Conservation (phyloP, 2,113 vertebrate species). For the zebrafish (Danio rerio) region DNA sequence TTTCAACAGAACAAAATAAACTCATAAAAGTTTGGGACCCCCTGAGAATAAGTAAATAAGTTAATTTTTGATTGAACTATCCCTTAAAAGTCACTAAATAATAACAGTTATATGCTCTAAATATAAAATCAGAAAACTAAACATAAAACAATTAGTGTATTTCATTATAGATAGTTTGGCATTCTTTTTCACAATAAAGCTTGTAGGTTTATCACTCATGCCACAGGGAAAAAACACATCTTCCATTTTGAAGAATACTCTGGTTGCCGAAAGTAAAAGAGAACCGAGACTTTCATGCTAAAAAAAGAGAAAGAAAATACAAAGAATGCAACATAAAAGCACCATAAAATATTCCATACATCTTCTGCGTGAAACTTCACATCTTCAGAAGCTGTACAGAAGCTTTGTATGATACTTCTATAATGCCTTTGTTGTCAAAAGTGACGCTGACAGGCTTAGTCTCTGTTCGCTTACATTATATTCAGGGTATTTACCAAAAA, state of each 20-base stretch:
- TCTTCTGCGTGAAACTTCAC: background rate
- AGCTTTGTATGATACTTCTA: slow-evolving; percentile 12
- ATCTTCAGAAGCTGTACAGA: background rate
- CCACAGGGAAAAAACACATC: background rate
- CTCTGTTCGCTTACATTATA: background rate
- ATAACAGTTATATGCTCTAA: background rate
- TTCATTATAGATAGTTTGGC: background rate
- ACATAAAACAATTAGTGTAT: background rate
- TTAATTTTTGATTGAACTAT: background rate
- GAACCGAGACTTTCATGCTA: background rate
- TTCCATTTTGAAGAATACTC: background rate
- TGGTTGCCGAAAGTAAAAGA: background rate
- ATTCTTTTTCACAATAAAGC: background rate
- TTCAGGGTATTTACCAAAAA: no score
- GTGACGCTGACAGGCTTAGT: background rate
- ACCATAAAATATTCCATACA: background rate
- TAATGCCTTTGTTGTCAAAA: background rate
- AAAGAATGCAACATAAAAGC: background rate
- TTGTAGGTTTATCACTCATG: background rate
- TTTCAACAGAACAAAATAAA: no score
- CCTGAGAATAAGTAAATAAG: no score
- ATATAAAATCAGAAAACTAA: background rate
- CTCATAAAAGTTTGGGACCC: no score
- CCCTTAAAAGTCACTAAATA: background rate
- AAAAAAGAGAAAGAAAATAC: background rate